These are phyloP conservation scores for Acronicta leporina DNA, from an alignment of 2,888 invertebrate genomes.

Conservation along the genomic window DNA sequence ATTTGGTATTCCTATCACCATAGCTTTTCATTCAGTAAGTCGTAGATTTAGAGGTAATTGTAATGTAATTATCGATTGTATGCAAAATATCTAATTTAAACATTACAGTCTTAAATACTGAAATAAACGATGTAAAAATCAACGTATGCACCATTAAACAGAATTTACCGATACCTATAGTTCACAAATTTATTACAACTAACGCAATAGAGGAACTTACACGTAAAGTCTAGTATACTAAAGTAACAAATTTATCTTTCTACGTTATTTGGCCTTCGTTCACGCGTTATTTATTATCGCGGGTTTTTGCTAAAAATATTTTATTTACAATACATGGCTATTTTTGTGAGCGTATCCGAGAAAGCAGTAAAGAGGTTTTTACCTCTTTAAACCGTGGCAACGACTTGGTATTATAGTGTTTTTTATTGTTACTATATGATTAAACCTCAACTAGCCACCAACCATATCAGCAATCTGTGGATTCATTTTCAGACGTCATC, in stretches of 20 bases:
- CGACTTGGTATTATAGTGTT: constrained; percentile 16
- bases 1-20: no score
- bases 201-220: constrained; percentile 32
- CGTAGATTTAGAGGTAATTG: no score
- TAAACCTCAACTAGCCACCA: no score
- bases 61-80: constrained; percentile 9
- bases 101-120: constrained; percentile 27
- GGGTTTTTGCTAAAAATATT: constrained; percentile 64
- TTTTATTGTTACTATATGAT: not conserved
- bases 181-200: constrained; percentile 40
- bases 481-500: constrained; percentile 19
- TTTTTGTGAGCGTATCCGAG: constrained; percentile 55
- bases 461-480: constrained; percentile 12
- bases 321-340: constrained; percentile 56
- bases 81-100: constrained; percentile 34
- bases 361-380: constrained; percentile 47
- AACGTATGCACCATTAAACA: constrained; percentile 25
- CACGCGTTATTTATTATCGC: constrained; percentile 60
- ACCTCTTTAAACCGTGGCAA: constrained; percentile 25
- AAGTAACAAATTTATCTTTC: constrained; percentile 60
- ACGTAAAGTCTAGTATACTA: constrained; percentile 46
- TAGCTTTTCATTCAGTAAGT: no score
- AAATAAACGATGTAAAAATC: constrained; percentile 25
- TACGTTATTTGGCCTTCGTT: constrained; percentile 65
- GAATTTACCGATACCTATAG: constrained; percentile 30